A percentile compares a stretch with the other conserved stretches of the same genome.
Evolutionary conservation across 2,797 vertebrate genomes (phyloP).

Genomic region (Natrix natrix): DNA sequence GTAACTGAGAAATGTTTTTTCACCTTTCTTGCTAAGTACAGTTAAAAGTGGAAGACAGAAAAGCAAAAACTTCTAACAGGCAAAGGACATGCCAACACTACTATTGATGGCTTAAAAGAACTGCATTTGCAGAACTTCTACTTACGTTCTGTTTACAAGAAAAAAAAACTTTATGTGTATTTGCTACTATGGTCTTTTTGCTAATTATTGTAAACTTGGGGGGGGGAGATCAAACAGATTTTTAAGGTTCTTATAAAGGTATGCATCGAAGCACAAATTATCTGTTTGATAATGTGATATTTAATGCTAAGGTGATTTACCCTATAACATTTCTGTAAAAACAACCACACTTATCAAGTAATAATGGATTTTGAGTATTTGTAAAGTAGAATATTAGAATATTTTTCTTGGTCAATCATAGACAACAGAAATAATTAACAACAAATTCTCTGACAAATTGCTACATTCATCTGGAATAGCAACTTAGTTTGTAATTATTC

Average conservation of each 20-base stretch:
- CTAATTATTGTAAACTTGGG: slow-evolving; percentile 49
- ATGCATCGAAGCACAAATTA: slow-evolving; percentile 38
- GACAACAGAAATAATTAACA: background rate
- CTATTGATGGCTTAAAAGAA: slow-evolving; percentile 22
- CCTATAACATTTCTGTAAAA: slow-evolving; percentile 8
- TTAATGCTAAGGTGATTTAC: slow-evolving; percentile 11
- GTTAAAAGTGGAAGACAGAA: slow-evolving; percentile 54
- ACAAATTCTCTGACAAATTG: slow-evolving; percentile 14
- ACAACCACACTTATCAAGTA: background rate
- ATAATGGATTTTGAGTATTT: background rate
- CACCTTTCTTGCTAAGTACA: slow-evolving; percentile 58
- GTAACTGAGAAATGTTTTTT: slow-evolving; percentile 48
- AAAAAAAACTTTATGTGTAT: slow-evolving; percentile 48
- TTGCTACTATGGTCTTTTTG: slow-evolving; percentile 58
- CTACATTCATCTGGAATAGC: slow-evolving; percentile 34
- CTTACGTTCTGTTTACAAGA: slow-evolving; percentile 56
- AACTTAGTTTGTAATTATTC: slow-evolving; percentile 33
- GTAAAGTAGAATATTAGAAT: slow-evolving; percentile 3
- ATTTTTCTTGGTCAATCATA: slow-evolving; percentile 6
- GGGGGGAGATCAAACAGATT: slow-evolving; percentile 30
- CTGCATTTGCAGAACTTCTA: slow-evolving; percentile 39
- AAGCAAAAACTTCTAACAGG: slow-evolving; percentile 55
- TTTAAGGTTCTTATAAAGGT: slow-evolving; percentile 24
- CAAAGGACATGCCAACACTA: slow-evolving; percentile 38
- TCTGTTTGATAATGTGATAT: slow-evolving; percentile 6